Evolutionary conservation across 2,888 invertebrate species (phyloP).

Genomic region (Punctoribates punctum): DNA sequence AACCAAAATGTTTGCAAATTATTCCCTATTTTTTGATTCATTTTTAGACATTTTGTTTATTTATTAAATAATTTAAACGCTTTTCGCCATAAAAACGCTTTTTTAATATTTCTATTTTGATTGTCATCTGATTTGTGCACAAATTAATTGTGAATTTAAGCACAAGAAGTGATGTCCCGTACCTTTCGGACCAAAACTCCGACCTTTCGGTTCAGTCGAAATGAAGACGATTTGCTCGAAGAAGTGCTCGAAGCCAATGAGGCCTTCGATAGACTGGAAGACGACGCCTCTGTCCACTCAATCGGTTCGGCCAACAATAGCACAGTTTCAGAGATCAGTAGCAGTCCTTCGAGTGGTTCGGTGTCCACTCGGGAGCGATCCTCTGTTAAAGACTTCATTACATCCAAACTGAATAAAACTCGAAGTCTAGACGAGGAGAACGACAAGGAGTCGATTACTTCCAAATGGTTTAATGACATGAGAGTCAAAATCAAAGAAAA

Average conservation of each 20-base stretch:
- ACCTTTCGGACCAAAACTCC: conserved; percentile 13
- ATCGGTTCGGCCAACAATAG: neutral
- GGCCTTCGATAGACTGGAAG: neutral
- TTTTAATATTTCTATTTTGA: conserved; percentile 1
- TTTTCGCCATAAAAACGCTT: neutral
- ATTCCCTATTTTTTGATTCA: too few species aligned
- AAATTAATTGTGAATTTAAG: neutral
- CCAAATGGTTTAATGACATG: conserved; percentile 38
- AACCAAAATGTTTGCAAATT: too few species aligned
- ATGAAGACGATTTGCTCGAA: conserved; percentile 37
- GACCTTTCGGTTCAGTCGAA: conserved; percentile 26
- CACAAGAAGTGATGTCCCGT: conserved; percentile 12
- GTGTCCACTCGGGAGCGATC: neutral
- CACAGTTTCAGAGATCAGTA: neutral
- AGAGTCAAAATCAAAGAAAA: conserved; percentile 38
- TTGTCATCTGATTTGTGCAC: neutral
- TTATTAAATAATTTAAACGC: too few species aligned
- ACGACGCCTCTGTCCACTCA: neutral
- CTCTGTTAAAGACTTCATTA: conserved; percentile 35
- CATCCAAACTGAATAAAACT: conserved; percentile 25
- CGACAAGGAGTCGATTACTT: conserved; percentile 31
- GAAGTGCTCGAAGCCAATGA: conserved; percentile 29
- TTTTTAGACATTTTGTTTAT: too few species aligned
- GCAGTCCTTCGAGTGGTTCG: conserved; percentile 16
- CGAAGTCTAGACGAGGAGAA: conserved; percentile 28